Conservation (phyloP, 2,113 vertebrate species). For the Hemicordylus capensis region DNA sequence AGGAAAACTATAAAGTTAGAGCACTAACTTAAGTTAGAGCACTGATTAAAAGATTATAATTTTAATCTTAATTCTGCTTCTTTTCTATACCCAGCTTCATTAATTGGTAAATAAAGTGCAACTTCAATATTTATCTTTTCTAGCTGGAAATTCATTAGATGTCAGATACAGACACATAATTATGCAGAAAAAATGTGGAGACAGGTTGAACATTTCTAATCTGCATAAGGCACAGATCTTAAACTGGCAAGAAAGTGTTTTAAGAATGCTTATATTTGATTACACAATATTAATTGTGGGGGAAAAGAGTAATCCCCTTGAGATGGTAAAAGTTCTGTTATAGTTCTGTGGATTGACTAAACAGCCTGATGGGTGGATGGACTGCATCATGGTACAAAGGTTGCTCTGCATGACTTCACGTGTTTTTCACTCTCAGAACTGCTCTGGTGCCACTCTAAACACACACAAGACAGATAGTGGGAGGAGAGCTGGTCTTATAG, state of each 20-base stretch:
- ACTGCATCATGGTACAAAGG: background rate
- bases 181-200: background rate
- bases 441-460: background rate
- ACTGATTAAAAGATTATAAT: background rate
- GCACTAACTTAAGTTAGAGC: background rate
- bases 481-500: no score
- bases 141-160: no score
- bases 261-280: background rate
- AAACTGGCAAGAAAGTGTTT: background rate
- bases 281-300: background rate
- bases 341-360: conserved; percentile 35
- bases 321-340: conserved; percentile 18
- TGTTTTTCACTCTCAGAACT: background rate
- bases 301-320: no score
- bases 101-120: background rate
- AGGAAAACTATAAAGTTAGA: background rate
- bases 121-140: background rate
- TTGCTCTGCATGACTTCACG: background rate
- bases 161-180: background rate
- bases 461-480: background rate
- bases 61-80: background rate
- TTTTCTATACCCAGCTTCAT: background rate
- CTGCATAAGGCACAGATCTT: background rate
- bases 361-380: conserved; percentile 48
- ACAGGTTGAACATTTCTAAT: background rate